These are phyloP conservation scores for Phasianus colchicus DNA, from an alignment of 2,113 vertebrate species.

Conservation along the genomic window DNA sequence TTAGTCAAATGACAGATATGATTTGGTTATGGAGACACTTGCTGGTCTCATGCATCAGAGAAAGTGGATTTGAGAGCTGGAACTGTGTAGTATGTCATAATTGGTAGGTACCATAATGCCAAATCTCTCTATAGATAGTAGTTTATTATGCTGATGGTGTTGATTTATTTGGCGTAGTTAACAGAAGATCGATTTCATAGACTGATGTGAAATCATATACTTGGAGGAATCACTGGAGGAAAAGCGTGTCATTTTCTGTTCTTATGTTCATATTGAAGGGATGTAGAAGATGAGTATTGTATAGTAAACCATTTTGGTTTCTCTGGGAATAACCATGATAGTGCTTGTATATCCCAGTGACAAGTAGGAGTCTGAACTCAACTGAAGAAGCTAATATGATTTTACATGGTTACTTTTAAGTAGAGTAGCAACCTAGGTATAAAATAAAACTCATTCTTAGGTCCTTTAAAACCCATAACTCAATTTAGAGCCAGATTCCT, in stretches of 20 bases:
- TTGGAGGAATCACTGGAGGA: neutral
- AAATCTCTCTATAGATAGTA: neutral
- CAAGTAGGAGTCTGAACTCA: neutral
- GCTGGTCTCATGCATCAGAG: neutral
- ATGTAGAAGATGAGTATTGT: rapidly evolving
- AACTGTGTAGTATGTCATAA: neutral
- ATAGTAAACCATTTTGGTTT: neutral
- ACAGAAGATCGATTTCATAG: neutral
- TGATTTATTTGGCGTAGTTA: neutral
- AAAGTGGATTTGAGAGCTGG: neutral
- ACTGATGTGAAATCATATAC: neutral
- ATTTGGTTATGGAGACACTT: neutral
- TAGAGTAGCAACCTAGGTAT: neutral
- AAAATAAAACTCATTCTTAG: neutral
- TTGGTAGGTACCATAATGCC: neutral
- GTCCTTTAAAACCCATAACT: neutral
- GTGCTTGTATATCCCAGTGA: neutral
- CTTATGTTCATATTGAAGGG: neutral
- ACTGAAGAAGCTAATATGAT: neutral
- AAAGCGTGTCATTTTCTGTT: neutral
- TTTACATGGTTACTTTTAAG: neutral
- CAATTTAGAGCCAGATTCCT: neutral
- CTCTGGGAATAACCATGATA: neutral
- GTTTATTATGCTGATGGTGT: neutral
- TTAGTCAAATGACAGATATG: neutral